phyloP scores from a whole-genome alignment of 2,888 invertebrate species.

The Brachycybe producta region DNA sequence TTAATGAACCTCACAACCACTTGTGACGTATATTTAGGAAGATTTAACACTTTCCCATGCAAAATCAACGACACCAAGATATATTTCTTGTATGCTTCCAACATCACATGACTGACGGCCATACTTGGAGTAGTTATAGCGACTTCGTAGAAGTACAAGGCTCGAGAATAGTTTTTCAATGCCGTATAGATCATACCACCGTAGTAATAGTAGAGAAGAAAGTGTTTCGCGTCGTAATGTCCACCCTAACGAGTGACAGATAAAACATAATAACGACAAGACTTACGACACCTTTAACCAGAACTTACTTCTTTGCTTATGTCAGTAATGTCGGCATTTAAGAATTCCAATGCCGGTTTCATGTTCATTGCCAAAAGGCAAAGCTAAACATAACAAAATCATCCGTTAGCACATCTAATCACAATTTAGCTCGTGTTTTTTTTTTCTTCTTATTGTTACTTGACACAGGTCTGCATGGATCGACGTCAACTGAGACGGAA shows the following conservation, averaged over 20 bases:
- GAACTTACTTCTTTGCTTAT: slow-evolving; percentile 69
- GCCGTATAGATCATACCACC: slow-evolving; percentile 95
- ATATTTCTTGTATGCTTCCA: slow-evolving; percentile 94
- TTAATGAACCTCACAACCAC: slow-evolving; percentile 52
- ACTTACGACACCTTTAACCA: background rate
- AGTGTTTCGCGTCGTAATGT: slow-evolving; percentile 73
- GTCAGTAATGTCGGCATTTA: slow-evolving; percentile 81
- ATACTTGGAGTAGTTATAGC: slow-evolving; percentile 88
- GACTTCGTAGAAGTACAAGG: slow-evolving; percentile 90
- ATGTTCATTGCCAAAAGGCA: slow-evolving; percentile 82
- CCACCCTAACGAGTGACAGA: slow-evolving; percentile 46
- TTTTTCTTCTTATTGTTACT: slow-evolving; percentile 25
- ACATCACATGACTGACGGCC: slow-evolving; percentile 91
- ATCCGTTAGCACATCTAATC: slow-evolving; percentile 9
- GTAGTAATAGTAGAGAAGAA: slow-evolving; percentile 88
- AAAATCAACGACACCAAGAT: slow-evolving; percentile 80
- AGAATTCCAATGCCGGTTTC: slow-evolving; percentile 74
- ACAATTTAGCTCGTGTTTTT: background rate
- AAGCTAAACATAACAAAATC: slow-evolving; percentile 36
- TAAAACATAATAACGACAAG: background rate
- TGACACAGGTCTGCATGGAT: slow-evolving; percentile 89
- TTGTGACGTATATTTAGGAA: slow-evolving; percentile 86
- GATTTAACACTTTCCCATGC: slow-evolving; percentile 64
- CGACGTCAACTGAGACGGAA: slow-evolving; percentile 80
- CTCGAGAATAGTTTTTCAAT: slow-evolving; percentile 80